phyloP scores from a whole-genome alignment of 2,797 vertebrate genomes.

The Enteromius anoplus region DNA sequence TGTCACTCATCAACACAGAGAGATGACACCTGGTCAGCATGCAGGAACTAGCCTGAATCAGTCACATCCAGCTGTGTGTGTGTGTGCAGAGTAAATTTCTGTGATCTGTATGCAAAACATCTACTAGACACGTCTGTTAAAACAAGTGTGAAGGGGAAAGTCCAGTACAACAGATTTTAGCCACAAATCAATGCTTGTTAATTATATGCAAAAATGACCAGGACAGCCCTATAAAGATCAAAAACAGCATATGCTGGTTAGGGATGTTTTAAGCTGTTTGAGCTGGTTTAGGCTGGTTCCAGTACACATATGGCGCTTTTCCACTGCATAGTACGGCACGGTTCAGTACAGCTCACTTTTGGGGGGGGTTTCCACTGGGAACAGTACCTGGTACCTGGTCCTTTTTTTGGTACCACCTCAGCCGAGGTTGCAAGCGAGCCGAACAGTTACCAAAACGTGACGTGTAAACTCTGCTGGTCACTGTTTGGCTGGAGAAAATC shows the following conservation, averaged over 20 bases:
- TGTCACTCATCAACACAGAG: constrained; percentile 65
- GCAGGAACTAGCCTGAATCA: constrained; percentile 41
- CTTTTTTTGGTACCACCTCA: no score
- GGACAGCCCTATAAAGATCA: neutral
- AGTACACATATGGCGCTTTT: no score
- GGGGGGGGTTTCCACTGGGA: no score
- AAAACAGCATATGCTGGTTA: neutral
- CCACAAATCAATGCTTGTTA: constrained; percentile 21
- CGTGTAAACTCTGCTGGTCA: no score
- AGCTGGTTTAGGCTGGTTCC: neutral
- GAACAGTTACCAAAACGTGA: no score
- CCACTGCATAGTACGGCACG: no score
- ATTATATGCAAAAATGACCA: neutral
- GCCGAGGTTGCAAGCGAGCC: no score
- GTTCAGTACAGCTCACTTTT: no score
- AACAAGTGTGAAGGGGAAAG: constrained; percentile 16
- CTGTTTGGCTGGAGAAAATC: no score
- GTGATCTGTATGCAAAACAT: constrained; percentile 44
- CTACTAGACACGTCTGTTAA: constrained; percentile 16
- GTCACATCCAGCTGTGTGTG: constrained; percentile 32
- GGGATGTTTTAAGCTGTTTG: neutral
- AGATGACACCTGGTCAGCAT: constrained; percentile 56
- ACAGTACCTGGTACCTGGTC: no score
- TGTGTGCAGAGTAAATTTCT: constrained; percentile 22
- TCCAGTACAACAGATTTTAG: constrained; percentile 26